phyloP scores from a whole-genome alignment of 2,113 vertebrate species.

The Antechinus stuartii region DNA sequence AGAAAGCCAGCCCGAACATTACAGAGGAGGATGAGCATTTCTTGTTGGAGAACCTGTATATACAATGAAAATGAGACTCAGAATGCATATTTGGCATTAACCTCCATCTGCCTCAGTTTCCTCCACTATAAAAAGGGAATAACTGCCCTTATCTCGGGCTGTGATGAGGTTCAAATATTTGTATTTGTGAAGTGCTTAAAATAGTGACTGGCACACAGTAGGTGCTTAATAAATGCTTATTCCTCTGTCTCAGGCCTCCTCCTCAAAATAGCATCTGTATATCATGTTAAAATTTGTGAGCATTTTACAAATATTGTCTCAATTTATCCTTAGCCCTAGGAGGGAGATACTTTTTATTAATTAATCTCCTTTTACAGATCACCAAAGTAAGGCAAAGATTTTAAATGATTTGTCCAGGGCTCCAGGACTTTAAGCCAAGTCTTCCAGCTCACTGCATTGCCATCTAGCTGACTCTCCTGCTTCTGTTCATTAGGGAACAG shows the following conservation, averaged over 20 bases:
- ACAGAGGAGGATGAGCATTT: not conserved
- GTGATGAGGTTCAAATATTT: not conserved
- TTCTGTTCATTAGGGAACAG: not conserved
- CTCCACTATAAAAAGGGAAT: not conserved
- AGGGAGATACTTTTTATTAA: not conserved
- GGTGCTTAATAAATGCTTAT: conserved; percentile 1
- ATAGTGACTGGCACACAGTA: not conserved
- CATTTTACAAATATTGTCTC: not conserved
- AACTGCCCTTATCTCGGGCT: not conserved
- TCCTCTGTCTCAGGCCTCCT: not conserved
- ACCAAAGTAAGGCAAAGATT: too few relatives aligned
- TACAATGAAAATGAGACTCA: not conserved
- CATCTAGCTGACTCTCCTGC: not conserved
- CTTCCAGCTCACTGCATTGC: not conserved
- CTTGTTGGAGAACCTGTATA: not conserved
- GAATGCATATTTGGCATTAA: not conserved
- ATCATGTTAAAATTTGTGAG: not conserved
- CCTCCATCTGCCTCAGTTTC: not conserved
- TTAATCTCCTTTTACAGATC: not conserved
- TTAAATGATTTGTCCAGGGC: too few relatives aligned
- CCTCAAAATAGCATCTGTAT: not conserved
- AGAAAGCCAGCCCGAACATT: too few relatives aligned
- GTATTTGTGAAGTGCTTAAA: not conserved
- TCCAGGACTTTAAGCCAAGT: not conserved
- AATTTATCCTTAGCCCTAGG: not conserved